Percentiles rank a stretch among this genome's conserved stretches.
Conservation (phyloP, 2,113 vertebrate species). For the Chiloscyllium plagiosum region DNA sequence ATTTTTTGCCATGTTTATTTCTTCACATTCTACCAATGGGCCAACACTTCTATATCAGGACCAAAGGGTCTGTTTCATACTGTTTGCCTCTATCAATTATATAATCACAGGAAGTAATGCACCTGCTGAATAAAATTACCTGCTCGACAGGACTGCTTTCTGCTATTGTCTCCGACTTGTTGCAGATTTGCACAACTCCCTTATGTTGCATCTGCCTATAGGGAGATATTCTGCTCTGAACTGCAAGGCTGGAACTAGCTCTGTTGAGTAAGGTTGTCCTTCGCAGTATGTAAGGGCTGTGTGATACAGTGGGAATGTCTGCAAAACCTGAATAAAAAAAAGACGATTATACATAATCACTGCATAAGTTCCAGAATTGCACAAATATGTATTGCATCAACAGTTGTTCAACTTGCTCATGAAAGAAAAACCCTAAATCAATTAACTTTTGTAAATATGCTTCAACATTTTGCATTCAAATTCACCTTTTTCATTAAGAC, state of each 20-base stretch:
- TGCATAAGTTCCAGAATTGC: neutral
- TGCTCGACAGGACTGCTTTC: constrained; percentile 65
- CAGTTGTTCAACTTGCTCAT: neutral
- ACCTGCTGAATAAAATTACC: constrained; percentile 45
- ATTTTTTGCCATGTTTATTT: neutral
- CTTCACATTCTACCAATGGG: neutral
- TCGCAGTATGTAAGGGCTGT: constrained; percentile 64
- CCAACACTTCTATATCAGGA: neutral
- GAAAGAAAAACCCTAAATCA: neutral
- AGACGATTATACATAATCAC: neutral
- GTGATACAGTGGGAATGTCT: constrained; percentile 66
- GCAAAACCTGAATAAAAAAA: constrained; percentile 63
- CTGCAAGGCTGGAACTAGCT: constrained; percentile 57
- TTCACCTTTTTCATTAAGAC: neutral
- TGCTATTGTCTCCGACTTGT: constrained; percentile 48
- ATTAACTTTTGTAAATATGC: neutral
- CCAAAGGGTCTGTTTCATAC: no score
- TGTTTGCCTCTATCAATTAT: neutral
- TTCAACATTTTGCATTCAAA: neutral
- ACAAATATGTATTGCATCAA: neutral
- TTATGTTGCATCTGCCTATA: constrained; percentile 30
- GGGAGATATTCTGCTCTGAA: constrained; percentile 44
- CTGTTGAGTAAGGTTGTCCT: constrained; percentile 60
- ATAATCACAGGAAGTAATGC: neutral
- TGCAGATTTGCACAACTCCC: constrained; percentile 45